Evolutionary conservation across 1,140 invertebrate species (phyloP), one percentile per base, ranked within the genome.

Genomic region (Pogonomyrmex californicus): DNA sequence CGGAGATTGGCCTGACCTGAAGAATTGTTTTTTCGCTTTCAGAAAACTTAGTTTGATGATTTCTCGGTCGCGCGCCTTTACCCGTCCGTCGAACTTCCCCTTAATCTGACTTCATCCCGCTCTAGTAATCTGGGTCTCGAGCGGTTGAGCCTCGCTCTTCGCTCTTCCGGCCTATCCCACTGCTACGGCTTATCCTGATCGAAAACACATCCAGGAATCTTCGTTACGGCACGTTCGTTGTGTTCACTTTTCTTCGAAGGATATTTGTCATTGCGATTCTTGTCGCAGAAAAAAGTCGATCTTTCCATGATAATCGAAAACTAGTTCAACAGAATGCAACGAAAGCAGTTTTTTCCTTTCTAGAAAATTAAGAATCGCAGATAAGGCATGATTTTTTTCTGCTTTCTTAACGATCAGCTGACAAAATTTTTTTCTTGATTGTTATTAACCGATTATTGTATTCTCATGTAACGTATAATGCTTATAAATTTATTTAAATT

Each of bases 21-120:
- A 17, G 30, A 78, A 66, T 79, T 79, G 62, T 79, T 79, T 79
- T 79, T 54, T 49, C 4, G 41, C 38, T 78, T 78, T 78, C 33
- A 47, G 30, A 12, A 51, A 66, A 66, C n/a, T 66, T 65, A 65
- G 30, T 77, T 78, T 65, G 33, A 10, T 30, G 44, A 65, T 79
- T 79, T 66, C 60, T 79, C 60, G 33, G n/a, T 79, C 36, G n/a
- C 56, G 23, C 36, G 36, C 6, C 51, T 58, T 7, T 47, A 30
- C 56, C 9, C 49, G 14, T 38, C 33, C 30, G 5, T 30, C 7
- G 51, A 73, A 49, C 41, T 49, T 66, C n/a, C 6, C n/a, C 47
- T 23, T 66, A 41, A 79, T 66, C 47, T 47, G 14, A 6, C 62
- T 78, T 65, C 30, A 78, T 76, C 73, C 14, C 73, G 54, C 14